These are phyloP conservation scores for Rhagologus leucostigma DNA, from an alignment of 2,113 vertebrate species.

Conservation along the genomic window DNA sequence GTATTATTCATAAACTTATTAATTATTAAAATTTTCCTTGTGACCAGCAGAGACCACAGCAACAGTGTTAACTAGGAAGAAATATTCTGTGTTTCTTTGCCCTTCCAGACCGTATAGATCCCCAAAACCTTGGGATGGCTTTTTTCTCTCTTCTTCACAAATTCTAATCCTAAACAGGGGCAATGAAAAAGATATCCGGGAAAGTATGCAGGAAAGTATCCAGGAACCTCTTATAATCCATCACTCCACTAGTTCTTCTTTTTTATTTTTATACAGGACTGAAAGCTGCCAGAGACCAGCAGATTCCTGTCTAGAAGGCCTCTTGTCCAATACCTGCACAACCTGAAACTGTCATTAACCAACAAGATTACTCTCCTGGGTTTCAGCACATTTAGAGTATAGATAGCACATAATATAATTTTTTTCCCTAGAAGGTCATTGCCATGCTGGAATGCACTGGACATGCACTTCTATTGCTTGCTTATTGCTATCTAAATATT, in stretches of 20 bases:
- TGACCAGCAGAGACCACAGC: background rate
- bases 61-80: background rate
- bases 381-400: background rate
- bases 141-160: background rate
- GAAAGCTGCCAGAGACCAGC: background rate
- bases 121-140: background rate
- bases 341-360: background rate
- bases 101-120: background rate
- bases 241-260: background rate
- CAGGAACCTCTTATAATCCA: background rate
- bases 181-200: background rate
- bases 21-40: background rate
- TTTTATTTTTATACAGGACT: background rate
- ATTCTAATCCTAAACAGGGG: background rate
- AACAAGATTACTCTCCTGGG: background rate
- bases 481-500: background rate
- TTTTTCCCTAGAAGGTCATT: background rate
- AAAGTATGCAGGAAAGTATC: background rate
- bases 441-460: background rate
- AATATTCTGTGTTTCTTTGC: background rate
- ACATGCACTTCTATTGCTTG: background rate
- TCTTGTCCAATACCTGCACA: background rate
- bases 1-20: background rate
- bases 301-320: background rate
- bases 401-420: accelerated